Conservation (phyloP, 2,797 vertebrate species). For the Pseudocheirus occidentalis region DNA sequence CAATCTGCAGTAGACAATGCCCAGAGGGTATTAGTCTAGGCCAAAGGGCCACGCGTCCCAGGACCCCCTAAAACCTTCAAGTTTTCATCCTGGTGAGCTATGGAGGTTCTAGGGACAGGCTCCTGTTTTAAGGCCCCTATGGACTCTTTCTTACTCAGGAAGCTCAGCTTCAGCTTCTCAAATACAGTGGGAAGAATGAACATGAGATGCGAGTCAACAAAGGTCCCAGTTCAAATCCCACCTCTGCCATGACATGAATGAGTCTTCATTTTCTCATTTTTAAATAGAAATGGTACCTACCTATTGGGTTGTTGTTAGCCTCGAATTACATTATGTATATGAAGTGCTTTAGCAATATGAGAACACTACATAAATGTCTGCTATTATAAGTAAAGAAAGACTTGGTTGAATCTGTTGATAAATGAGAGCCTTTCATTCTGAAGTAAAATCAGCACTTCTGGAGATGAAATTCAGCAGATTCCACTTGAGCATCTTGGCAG, state of each 20-base stretch:
- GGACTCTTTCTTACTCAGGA: background rate
- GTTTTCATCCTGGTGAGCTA: constrained; percentile 26
- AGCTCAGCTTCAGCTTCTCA: background rate
- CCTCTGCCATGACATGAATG: background rate
- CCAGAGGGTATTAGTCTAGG: constrained; percentile 29
- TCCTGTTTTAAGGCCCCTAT: constrained; percentile 23
- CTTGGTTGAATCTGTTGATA: background rate
- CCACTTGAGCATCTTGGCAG: background rate
- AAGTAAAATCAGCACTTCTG: constrained; percentile 29
- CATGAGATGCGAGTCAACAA: background rate
- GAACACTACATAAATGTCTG: background rate
- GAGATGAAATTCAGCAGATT: background rate
- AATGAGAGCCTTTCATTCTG: constrained; percentile 36
- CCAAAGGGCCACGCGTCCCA: background rate
- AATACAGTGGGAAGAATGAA: background rate
- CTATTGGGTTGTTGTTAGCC: background rate
- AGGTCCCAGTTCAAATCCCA: background rate
- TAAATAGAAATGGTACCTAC: background rate
- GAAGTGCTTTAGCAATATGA: background rate
- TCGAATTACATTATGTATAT: background rate
- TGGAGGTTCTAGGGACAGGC: background rate
- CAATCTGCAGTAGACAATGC: constrained; percentile 87
- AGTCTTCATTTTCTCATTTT: background rate
- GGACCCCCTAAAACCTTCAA: background rate
- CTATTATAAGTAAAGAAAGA: constrained; percentile 2